Percentiles rank a stretch among this genome's conserved stretches.
Conservation (phyloP, 1,140 invertebrate genomes). For the Neelides sp. region DNA sequence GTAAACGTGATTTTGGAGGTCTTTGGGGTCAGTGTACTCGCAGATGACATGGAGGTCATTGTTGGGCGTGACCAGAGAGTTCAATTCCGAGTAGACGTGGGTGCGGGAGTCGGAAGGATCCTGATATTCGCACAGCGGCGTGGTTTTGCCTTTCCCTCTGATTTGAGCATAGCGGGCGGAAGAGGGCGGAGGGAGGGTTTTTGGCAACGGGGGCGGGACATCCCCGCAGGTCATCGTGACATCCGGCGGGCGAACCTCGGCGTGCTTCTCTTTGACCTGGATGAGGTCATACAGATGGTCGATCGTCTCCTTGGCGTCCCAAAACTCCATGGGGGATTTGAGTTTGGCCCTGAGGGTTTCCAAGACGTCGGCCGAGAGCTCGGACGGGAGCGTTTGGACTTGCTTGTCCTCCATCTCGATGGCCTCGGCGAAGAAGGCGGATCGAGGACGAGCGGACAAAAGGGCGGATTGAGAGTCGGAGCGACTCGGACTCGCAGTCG, state of each 20-base stretch:
- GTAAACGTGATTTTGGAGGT: conserved; percentile 50
- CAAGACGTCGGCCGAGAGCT: conserved; percentile 57
- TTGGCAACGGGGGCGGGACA: not conserved
- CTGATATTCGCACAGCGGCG: conserved; percentile 38
- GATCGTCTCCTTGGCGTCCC: conserved; percentile 60
- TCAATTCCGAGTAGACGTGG: conserved; percentile 42
- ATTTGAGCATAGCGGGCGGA: conserved; percentile 26
- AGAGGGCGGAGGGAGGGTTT: conserved; percentile 30
- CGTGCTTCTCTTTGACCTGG: conserved; percentile 46
- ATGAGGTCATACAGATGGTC: conserved; percentile 64
- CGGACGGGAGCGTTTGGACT: conserved; percentile 57
- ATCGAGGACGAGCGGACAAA: conserved; percentile 12
- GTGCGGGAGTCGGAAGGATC: conserved; percentile 39
- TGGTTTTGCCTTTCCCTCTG: conserved; percentile 23
- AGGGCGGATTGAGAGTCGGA: not conserved
- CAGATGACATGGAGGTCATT: conserved; percentile 36
- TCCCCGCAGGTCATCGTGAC: conserved; percentile 24
- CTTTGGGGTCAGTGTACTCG: conserved; percentile 58
- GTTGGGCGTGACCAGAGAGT: conserved; percentile 21
- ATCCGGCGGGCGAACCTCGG: conserved; percentile 24
- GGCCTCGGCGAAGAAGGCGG: conserved; percentile 21
- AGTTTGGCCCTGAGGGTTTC: conserved; percentile 52
- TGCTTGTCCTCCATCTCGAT: conserved; percentile 46
- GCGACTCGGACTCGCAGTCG: not conserved
- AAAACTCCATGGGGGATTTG: conserved; percentile 56